Evolutionary conservation across 1,140 invertebrate species (phyloP).

Genomic region (Hydropsyche tenuis): DNA sequence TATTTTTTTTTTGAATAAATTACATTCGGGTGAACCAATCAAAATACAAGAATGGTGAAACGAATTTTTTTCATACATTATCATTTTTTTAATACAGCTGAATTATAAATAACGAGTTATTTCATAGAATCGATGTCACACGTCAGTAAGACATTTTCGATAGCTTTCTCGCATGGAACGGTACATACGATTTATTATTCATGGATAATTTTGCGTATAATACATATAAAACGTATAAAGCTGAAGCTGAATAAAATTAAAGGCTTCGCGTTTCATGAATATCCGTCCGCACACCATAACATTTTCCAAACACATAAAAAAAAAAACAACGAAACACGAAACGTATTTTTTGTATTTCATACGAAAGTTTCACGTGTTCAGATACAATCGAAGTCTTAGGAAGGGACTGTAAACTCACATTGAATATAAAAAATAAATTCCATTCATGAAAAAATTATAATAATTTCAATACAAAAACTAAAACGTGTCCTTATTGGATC

Average conservation of each 20-base stretch:
- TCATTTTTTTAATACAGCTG: too few relatives aligned
- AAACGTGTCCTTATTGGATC: too few relatives aligned
- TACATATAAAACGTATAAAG: neutral
- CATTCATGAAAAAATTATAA: neutral
- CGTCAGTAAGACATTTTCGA: too few relatives aligned
- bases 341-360: conserved; percentile 30
- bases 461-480: neutral
- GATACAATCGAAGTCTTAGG: conserved; percentile 25
- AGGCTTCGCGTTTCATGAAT: conserved; percentile 3
- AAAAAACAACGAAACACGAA: conserved; percentile 15
- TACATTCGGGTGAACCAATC: too few relatives aligned
- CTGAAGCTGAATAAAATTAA: conserved; percentile 32
- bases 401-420: conserved; percentile 9
- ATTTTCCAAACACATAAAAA: neutral
- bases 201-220: neutral
- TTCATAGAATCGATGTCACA: too few relatives aligned
- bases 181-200: conserved; percentile 5
- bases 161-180: too few relatives aligned
- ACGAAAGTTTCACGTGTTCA: conserved; percentile 28
- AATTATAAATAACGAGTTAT: too few relatives aligned
- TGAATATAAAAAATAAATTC: neutral
- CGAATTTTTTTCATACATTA: too few relatives aligned
- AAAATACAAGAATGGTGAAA: too few relatives aligned
- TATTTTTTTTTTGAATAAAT: too few relatives aligned
- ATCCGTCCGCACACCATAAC: neutral